These are phyloP conservation scores for Pocillopora verrucosa DNA, from an alignment of 64 coral and sea anemone species.

Conservation along the genomic window DNA sequence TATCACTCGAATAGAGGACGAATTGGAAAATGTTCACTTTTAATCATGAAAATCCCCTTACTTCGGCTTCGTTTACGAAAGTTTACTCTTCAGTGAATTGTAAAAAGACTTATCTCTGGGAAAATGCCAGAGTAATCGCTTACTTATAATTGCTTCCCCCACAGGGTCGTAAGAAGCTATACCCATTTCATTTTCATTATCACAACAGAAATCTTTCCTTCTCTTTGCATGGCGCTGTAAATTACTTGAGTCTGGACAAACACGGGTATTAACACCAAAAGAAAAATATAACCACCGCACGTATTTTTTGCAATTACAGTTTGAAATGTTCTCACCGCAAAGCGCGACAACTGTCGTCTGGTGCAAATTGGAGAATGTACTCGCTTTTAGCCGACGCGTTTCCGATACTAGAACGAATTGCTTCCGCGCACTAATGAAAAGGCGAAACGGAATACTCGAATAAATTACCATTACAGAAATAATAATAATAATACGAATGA, in stretches of 20 bases:
- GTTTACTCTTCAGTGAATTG: background rate
- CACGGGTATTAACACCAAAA: background rate
- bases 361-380: background rate
- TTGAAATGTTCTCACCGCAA: background rate
- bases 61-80: background rate
- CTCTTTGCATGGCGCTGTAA: background rate
- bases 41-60: background rate
- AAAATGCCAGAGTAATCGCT: conserved; percentile 14
- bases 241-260: conserved; percentile 14
- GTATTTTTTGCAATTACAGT: background rate
- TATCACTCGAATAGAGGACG: too few relatives aligned
- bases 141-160: conserved; percentile 25
- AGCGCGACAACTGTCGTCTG: background rate
- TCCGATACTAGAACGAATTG: background rate
- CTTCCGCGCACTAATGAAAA: background rate
- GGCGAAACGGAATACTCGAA: background rate
- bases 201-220: background rate
- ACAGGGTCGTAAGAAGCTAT: background rate
- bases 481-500: too few relatives aligned
- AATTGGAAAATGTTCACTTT: too few relatives aligned
- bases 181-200: conserved; percentile 1
- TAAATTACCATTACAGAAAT: background rate
- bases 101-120: background rate
- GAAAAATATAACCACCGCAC: background rate
- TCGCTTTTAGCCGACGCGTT: background rate